phyloP scores from a whole-genome alignment of 2,113 vertebrate species.

The Nematolebias whitei region DNA sequence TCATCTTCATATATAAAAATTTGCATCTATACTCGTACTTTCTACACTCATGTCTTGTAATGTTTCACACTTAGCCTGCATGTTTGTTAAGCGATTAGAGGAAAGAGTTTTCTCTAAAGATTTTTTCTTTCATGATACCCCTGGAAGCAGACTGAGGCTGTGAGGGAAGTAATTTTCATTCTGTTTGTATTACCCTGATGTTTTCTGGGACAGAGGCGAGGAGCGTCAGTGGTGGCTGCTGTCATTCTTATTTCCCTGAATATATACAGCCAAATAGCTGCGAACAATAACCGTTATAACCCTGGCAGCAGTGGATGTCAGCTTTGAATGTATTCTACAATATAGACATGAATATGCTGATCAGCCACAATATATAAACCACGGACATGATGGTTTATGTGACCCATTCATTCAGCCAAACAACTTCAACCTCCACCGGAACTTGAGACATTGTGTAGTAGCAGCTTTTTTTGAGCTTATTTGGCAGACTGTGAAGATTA shows the following conservation, averaged over 20 bases:
- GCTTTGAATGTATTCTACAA: background rate
- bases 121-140: constrained; percentile 16
- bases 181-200: constrained; percentile 16
- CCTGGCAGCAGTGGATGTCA: constrained; percentile 27
- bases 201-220: constrained; percentile 51
- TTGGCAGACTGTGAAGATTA: no score
- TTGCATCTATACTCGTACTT: constrained; percentile 1
- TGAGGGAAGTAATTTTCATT: constrained; percentile 36
- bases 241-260: constrained; percentile 36
- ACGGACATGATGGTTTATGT: background rate
- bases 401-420: no score
- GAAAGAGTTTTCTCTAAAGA: constrained; percentile 24
- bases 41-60: constrained; percentile 37
- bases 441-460: no score
- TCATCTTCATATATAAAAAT: no score
- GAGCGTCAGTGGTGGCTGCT: background rate
- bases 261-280: constrained; percentile 34
- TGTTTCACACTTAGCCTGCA: constrained; percentile 38
- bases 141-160: constrained; percentile 13
- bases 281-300: constrained; percentile 55
- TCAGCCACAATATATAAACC: background rate
- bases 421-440: no score
- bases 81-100: constrained; percentile 26
- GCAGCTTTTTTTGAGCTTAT: no score
- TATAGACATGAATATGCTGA: background rate